These are phyloP conservation scores for Macrophya annulata DNA, from an alignment of 2,888 invertebrate genomes.

Conservation along the genomic window DNA sequence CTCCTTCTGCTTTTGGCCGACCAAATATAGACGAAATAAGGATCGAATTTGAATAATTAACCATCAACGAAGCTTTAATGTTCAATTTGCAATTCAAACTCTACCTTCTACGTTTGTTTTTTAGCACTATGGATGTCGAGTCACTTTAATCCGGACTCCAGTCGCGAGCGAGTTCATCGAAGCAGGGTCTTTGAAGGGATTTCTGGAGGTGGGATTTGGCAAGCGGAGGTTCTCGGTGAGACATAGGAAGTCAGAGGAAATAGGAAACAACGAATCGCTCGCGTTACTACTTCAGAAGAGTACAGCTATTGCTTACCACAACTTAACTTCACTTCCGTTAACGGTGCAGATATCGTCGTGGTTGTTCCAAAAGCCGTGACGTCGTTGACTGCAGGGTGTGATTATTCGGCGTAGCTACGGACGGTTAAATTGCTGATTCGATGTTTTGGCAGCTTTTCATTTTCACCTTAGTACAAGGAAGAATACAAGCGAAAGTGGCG, in stretches of 20 bases:
- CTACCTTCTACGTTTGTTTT: conserved; percentile 36
- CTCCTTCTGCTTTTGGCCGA: conserved; percentile 18
- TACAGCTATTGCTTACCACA: conserved; percentile 16
- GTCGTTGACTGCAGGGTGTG: conserved; percentile 11
- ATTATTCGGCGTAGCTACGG: background rate
- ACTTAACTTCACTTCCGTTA: conserved; percentile 36
- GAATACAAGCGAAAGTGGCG: background rate
- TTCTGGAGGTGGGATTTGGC: background rate
- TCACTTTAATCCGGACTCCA: conserved; percentile 33
- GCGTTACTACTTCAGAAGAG: background rate
- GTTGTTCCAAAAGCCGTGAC: conserved; percentile 15
- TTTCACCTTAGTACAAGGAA: background rate
- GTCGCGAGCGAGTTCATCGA: background rate
- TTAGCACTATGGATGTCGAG: background rate
- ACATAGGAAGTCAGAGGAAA: conserved; percentile 7
- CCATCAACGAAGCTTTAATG: conserved; percentile 49
- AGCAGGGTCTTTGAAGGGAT: conserved; percentile 21
- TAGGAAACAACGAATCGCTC: background rate
- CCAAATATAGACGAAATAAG: conserved; percentile 48
- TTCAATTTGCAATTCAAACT: conserved; percentile 54
- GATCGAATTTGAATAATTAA: conserved; percentile 55
- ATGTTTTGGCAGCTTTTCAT: conserved; percentile 31
- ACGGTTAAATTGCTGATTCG: background rate
- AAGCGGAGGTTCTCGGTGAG: background rate
- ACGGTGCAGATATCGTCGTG: background rate